A percentile compares a stretch with the other conserved stretches of the same genome.
Conservation (phyloP, 2,113 vertebrate genomes). For the Bos indicus region DNA sequence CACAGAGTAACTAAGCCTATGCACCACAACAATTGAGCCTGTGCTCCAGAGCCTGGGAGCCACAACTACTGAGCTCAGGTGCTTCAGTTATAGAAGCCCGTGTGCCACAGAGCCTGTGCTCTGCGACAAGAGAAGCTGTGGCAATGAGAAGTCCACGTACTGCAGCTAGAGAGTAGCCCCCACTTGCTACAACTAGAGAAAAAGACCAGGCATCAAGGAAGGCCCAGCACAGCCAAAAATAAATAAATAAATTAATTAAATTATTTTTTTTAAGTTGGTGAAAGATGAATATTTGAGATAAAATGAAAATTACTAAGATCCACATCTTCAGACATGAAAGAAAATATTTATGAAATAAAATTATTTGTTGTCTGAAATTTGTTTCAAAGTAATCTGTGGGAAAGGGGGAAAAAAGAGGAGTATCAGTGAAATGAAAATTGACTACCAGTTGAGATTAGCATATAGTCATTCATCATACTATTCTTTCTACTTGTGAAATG, state of each 20-base stretch:
- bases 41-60: not conserved
- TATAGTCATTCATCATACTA: not conserved
- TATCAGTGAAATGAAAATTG: not conserved
- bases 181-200: not conserved
- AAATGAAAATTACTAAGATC: not conserved
- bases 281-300: not conserved
- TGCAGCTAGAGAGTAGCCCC: not conserved
- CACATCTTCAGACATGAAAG: not conserved
- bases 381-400: not conserved
- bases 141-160: accelerated
- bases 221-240: not conserved
- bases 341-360: not conserved
- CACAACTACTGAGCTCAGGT: accelerated
- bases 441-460: not conserved
- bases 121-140: accelerated
- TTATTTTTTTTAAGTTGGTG: not conserved
- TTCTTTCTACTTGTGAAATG: not conserved
- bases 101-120: not conserved
- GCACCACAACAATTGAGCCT: not conserved
- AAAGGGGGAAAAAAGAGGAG: not conserved
- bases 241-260: not conserved
- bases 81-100: not conserved
- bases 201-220: not conserved
- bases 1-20: not conserved
- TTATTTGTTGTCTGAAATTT: not conserved